Conservation (phyloP, 2,113 vertebrate genomes). For the Corythornis vintsioides region DNA sequence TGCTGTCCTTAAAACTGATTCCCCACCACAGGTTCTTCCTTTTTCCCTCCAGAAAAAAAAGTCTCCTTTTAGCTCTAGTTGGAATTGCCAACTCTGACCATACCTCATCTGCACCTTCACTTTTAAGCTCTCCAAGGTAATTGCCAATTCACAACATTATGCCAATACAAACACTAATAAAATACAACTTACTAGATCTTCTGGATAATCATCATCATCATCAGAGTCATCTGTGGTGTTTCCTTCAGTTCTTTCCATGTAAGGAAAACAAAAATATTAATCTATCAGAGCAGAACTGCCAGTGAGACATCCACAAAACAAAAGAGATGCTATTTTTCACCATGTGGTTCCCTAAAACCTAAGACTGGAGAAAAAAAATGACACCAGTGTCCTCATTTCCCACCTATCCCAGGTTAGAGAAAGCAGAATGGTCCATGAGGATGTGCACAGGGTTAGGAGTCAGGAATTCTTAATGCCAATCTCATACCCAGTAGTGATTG, state of each 20-base stretch:
- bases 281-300: not conserved
- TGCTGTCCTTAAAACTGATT: not conserved
- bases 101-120: not conserved
- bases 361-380: not conserved
- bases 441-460: not conserved
- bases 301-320: not conserved
- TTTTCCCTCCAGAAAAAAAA: not conserved
- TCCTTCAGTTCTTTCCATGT: conserved; percentile 69
- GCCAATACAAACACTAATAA: not conserved
- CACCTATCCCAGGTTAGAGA: not conserved
- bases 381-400: not conserved
- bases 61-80: not conserved
- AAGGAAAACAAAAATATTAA: conserved; percentile 1
- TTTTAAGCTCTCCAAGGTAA: not conserved
- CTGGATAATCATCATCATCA: conserved; percentile 77
- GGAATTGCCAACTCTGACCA: not conserved
- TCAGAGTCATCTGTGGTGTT: conserved; percentile 79
- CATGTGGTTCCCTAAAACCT: not conserved
- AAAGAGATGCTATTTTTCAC: not conserved
- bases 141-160: not conserved
- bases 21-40: not conserved
- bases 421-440: not conserved
- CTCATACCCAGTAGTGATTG: not conserved
- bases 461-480: not conserved
- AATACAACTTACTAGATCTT: conserved; percentile 77